phyloP scores from a whole-genome alignment of 2,113 vertebrate species.

The Tetrao urogallus region DNA sequence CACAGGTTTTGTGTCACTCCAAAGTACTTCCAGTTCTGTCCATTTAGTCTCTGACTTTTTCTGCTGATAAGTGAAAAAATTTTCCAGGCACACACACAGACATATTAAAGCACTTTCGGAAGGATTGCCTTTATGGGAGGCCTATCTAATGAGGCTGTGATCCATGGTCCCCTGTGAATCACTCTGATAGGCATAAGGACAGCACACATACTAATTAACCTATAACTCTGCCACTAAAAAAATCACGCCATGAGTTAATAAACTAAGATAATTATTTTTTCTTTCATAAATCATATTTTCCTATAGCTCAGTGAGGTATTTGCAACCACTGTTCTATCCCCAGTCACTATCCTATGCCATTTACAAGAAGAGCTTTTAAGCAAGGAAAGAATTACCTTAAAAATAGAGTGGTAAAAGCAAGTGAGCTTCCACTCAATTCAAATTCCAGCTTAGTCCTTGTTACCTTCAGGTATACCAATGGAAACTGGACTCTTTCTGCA shows the following conservation, averaged over 20 bases:
- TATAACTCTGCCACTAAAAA: slow-evolving; percentile 35
- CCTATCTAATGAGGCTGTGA: slow-evolving; percentile 1
- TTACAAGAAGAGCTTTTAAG: not conserved
- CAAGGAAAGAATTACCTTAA: not conserved
- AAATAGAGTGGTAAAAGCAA: not conserved
- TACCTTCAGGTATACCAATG: not conserved
- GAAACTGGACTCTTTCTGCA: not conserved
- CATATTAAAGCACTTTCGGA: not conserved
- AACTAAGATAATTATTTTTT: slow-evolving; percentile 25
- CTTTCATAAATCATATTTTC: slow-evolving; percentile 13
- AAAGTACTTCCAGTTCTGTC: not conserved
- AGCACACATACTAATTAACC: slow-evolving; percentile 35
- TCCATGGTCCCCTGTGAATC: slow-evolving; percentile 2
- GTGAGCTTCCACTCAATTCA: not conserved
- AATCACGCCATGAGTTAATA: slow-evolving; percentile 33
- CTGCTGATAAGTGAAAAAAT: not conserved
- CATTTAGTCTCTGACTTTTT: not conserved
- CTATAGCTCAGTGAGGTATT: not conserved
- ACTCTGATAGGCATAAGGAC: slow-evolving; percentile 13
- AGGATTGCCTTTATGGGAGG: slow-evolving; percentile 3
- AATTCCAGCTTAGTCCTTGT: not conserved
- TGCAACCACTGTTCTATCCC: not conserved
- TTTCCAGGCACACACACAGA: not conserved
- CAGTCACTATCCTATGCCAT: not conserved
- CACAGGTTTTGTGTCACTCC: not conserved